Evolutionary conservation across 2,888 invertebrate genomes (phyloP), one percentile per base, ranked within the genome.

Genomic region (Trimorus sp.): DNA sequence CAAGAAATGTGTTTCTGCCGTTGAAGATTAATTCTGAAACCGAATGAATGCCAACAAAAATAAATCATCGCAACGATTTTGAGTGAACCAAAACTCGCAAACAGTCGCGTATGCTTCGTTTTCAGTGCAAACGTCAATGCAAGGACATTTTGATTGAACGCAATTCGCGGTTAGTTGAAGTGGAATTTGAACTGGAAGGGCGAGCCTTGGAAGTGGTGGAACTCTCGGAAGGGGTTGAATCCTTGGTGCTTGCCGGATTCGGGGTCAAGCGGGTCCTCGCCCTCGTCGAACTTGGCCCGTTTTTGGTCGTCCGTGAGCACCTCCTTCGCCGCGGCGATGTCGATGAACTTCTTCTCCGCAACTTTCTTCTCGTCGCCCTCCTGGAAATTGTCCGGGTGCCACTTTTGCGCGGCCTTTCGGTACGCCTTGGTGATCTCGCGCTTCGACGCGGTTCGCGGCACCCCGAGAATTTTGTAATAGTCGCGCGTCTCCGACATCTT

Each of bases 261-360:
- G 0, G 99, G 99, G 93, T 99, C 99, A 71, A 99, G 93, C 0
- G 99, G 99, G 94, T 99, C 99, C 87, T 96, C 95, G 82, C 99
- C 99, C 86, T 95, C 94, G 93, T 99, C 99, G 92, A 97, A 99
- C 92, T 96, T 96, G 80, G 95, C 94, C 80, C 99, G 94, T 93
- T 99, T 99, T 91, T 99, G 99, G 83, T 96, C 94, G 93, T 96
- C 95, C 53, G 96, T 96, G 42, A 96, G 92, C 87, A 98, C 98
- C 94, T 99, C 99, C 92, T 99, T 99, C 69, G 99, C 99, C 51
- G 99, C 98, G 2, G 99, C 99, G 88, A 99, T 96, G 92, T 99
- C 99, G 83, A 99, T 98, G 91, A 99, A 99, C 93, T 96, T 98
- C 92, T 98, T 98, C 92, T 99, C 97, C 0, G 99, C 99, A 65